Conservation (phyloP, 2,113 vertebrate species). For the Pterocles gutturalis region DNA sequence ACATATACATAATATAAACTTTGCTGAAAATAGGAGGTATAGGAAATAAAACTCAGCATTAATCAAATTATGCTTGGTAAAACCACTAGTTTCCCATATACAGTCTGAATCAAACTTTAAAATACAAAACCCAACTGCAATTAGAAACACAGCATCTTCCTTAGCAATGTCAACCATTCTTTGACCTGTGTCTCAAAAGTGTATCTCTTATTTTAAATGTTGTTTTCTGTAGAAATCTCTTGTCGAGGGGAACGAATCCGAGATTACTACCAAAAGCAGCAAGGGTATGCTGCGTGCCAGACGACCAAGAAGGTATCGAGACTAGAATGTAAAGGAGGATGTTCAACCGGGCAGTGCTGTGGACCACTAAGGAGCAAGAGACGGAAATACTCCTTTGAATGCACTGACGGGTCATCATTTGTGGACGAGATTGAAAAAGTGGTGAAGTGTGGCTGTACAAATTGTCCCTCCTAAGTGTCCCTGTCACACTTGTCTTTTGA, state of each 20-base stretch:
- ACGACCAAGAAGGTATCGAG: slow-evolving; percentile 98
- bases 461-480: slow-evolving; percentile 86
- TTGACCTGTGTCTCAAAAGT: not conserved
- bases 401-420: slow-evolving; percentile 96
- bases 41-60: slow-evolving; percentile 42
- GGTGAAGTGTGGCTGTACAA: slow-evolving; percentile 94
- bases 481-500: slow-evolving; percentile 56
- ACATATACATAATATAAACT: slow-evolving; percentile 22
- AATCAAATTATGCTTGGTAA: not conserved
- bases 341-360: slow-evolving; percentile 88
- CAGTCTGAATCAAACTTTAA: not conserved
- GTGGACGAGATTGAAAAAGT: slow-evolving; percentile 98
- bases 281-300: slow-evolving; percentile 98
- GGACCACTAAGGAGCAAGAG: slow-evolving; percentile 93
- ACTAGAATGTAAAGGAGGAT: slow-evolving; percentile 92
- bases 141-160: not conserved
- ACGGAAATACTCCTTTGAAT: slow-evolving; percentile 98
- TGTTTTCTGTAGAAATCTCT: slow-evolving; percentile 88
- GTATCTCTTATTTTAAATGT: not conserved
- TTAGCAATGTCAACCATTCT: not conserved
- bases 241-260: slow-evolving; percentile 97
- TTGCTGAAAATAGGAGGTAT: slow-evolving; percentile 34
- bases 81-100: not conserved
- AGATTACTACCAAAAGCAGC: slow-evolving; percentile 98
- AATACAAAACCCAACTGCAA: not conserved